phyloP scores from a whole-genome alignment of 2,797 vertebrate species.

The Cuculus canorus region DNA sequence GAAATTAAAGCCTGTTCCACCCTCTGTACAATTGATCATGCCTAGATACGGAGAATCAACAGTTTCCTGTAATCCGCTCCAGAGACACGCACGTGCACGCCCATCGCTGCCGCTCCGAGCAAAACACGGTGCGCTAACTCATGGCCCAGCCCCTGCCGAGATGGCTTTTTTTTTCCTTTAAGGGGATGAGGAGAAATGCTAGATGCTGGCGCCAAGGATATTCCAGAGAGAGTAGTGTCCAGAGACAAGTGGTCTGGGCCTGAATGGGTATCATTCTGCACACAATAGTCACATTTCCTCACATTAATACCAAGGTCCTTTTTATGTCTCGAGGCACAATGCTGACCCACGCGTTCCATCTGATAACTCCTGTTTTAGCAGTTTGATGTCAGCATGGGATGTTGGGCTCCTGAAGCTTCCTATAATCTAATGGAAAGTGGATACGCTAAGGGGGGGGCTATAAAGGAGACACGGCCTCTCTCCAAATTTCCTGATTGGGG shows the following conservation, averaged over 20 bases:
- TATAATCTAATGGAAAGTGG: constrained; percentile 63
- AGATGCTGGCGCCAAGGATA: constrained; percentile 71
- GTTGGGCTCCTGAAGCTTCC: constrained; percentile 52
- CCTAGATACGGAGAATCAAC: constrained; percentile 52
- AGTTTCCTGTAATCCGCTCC: constrained; percentile 63
- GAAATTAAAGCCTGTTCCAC: constrained; percentile 56
- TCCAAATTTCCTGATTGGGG: constrained; percentile 42
- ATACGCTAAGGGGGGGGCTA: neutral
- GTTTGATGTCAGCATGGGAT: constrained; percentile 69
- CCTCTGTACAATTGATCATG: constrained; percentile 60
- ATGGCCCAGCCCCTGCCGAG: neutral
- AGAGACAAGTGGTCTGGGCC: constrained; percentile 75
- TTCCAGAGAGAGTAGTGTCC: constrained; percentile 69
- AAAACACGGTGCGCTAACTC: neutral
- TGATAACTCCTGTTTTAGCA: constrained; percentile 72
- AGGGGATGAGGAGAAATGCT: constrained; percentile 47
- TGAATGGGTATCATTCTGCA: constrained; percentile 64
- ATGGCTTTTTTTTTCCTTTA: constrained; percentile 1
- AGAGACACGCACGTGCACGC: constrained; percentile 16
- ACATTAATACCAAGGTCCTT: constrained; percentile 70
- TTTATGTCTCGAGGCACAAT: constrained; percentile 75
- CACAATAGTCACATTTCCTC: constrained; percentile 78
- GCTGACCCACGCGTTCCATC: constrained; percentile 64
- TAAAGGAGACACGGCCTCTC: neutral
- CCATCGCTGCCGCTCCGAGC: neutral